These are phyloP conservation scores for Bos javanicus DNA, from an alignment of 2,113 vertebrate genomes.

Conservation along the genomic window DNA sequence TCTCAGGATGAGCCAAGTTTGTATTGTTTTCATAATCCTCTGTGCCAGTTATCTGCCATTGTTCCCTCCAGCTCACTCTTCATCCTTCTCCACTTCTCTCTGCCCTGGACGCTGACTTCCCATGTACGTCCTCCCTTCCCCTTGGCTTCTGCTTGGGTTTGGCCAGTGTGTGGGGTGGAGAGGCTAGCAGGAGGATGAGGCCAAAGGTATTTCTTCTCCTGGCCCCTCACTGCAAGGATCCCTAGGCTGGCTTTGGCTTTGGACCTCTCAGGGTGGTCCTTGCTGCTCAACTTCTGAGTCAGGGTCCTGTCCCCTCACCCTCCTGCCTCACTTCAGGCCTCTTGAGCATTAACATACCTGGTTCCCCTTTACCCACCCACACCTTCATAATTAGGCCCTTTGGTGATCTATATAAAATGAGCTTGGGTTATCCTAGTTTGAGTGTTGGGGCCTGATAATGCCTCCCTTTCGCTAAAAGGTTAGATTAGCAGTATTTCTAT, in stretches of 20 bases:
- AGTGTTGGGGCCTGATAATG: not conserved
- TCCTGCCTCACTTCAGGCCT: not conserved
- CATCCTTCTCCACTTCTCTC: not conserved
- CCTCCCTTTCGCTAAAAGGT: not conserved
- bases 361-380: not conserved
- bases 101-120: not conserved
- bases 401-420: not conserved
- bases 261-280: not conserved
- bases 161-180: not conserved
- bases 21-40: not conserved
- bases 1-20: not conserved
- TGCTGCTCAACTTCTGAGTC: not conserved
- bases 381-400: not conserved
- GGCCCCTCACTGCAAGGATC: not conserved
- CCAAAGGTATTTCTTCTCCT: not conserved
- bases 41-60: not conserved
- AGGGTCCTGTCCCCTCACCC: not conserved
- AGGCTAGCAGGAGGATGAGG: not conserved
- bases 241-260: not conserved
- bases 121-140: not conserved
- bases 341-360: not conserved
- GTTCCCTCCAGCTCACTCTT: not conserved
- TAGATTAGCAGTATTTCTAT: not conserved
- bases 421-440: not conserved
- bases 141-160: not conserved